A percentile compares a stretch with the other conserved stretches of the same genome.
Evolutionary conservation across 2,113 vertebrate species (phyloP).

Genomic region (Alligator sinensis): DNA sequence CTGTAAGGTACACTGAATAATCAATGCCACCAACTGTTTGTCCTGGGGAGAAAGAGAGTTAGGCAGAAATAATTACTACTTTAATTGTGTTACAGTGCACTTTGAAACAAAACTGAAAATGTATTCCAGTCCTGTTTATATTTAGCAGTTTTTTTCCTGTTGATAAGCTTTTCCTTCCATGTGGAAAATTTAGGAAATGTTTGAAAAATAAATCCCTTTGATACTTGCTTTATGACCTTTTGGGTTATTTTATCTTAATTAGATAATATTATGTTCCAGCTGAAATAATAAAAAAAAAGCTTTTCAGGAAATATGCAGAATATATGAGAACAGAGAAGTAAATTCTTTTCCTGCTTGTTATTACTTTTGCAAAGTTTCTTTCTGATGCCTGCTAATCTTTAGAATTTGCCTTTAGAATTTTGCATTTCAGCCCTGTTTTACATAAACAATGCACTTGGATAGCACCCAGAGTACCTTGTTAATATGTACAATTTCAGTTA

Average conservation of each 20-base stretch:
- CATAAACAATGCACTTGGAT: background rate
- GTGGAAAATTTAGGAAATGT: background rate
- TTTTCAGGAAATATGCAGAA: background rate
- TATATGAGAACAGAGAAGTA: background rate
- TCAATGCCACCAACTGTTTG: slow-evolving; percentile 40
- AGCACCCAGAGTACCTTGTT: background rate
- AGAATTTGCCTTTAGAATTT: background rate
- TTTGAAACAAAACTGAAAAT: slow-evolving; percentile 40
- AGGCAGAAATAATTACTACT: slow-evolving; percentile 56
- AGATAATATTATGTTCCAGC: background rate
- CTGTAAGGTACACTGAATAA: slow-evolving; percentile 17
- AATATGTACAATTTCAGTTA: background rate
- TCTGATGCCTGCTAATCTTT: background rate
- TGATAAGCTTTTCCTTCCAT: background rate
- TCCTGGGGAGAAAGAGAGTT: slow-evolving; percentile 32
- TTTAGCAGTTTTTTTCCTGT: slow-evolving; percentile 9
- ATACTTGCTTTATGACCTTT: background rate
- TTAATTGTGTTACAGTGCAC: slow-evolving; percentile 25
- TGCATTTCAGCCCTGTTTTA: background rate
- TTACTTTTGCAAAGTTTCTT: background rate
- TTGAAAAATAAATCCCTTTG: background rate
- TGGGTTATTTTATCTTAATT: background rate
- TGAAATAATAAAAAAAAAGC: background rate
- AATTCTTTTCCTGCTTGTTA: background rate
- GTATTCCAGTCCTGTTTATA: slow-evolving; percentile 16